Percentiles rank a stretch among this genome's conserved stretches.
Evolutionary conservation across 1,140 invertebrate species (phyloP).

Genomic region (Hirudo medicinalis): DNA sequence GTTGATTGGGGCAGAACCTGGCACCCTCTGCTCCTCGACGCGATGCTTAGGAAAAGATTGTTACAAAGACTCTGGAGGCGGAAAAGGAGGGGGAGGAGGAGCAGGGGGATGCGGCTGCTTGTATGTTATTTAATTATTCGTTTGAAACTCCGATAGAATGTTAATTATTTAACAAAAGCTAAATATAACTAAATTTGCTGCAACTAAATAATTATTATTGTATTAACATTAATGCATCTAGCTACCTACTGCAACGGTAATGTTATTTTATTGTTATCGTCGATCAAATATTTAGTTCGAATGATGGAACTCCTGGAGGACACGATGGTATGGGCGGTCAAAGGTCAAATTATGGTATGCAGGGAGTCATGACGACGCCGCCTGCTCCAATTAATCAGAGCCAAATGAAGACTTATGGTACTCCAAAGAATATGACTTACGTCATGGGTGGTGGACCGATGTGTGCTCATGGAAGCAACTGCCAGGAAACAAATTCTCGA

Average conservation of each 20-base stretch:
- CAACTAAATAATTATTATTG: too few species aligned
- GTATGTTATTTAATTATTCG: too few species aligned
- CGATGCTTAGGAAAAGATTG: slow-evolving; percentile 1
- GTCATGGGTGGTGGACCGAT: slow-evolving; percentile 9
- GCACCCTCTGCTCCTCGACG: neutral
- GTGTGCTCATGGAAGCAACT: slow-evolving; percentile 9
- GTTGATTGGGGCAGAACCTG: neutral
- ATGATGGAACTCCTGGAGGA: neutral
- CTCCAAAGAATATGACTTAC: slow-evolving; percentile 10
- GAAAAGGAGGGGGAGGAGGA: too few species aligned
- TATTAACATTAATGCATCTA: too few species aligned
- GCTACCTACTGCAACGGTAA: too few species aligned
- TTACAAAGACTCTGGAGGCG: neutral
- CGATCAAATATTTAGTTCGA: too few species aligned
- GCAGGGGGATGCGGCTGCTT: too few species aligned
- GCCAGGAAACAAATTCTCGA: slow-evolving; percentile 7
- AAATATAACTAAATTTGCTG: too few species aligned
- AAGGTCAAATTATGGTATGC: neutral
- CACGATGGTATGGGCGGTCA: neutral
- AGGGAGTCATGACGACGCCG: neutral
- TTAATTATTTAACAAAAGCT: too few species aligned
- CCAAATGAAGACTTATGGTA: neutral
- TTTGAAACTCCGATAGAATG: too few species aligned
- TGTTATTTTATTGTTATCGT: too few species aligned
- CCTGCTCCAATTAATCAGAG: neutral